Base-by-base conservation (phyloP, 2,888 invertebrate genomes). In the Esperia sulphurella region DNA sequence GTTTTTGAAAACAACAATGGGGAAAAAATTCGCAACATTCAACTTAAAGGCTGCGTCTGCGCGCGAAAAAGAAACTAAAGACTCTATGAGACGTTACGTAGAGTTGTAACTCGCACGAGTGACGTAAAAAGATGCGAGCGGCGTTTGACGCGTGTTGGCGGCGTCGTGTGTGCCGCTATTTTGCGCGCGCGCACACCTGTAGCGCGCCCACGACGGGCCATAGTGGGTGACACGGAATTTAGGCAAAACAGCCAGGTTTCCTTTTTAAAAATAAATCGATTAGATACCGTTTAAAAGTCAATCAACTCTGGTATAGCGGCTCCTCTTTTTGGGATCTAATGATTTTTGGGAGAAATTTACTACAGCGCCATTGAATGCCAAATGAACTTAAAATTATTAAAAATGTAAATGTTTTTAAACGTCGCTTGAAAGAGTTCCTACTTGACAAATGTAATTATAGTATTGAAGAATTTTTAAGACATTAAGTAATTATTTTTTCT, bases 211-310 rank as follows among this genome's bases (percentile, higher is more conserved):
- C 64, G 55, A 45, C 50, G 57, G 14, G 57, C 58, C 57, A 55
- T 60, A 70, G 78, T 76, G 68, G 77, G 76, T 76, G 76, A 80
- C 77, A 79, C 66, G 71, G 66, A 69, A 71, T 68, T 69, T 60
- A 52, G 65, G 60, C 53, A 63, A 59, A 59, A 54, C 50, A 45
- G 58, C 44, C 65, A 58, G 51, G 63, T 63, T 66, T 63, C 59
- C 59, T 58, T 69, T 45, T 46, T 30, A 33, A 52, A 40, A 35
- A 48, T 35, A 35, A 39, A 39, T 31, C 33, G 13, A 31, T 14
- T 63, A 53, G 35, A 49, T 53, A 53, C 48, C 39, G 43, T 43
- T 48, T 39, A 31, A 12, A 48, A 44, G 48, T 44, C 48, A 41
- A 8, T 48, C 44, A 48, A 48, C 48, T 45, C 42, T 5, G 31